phyloP scores from a whole-genome alignment of 35 echinoderm and acorn worm species.

The Hemicentrotus pulcherrimus region DNA sequence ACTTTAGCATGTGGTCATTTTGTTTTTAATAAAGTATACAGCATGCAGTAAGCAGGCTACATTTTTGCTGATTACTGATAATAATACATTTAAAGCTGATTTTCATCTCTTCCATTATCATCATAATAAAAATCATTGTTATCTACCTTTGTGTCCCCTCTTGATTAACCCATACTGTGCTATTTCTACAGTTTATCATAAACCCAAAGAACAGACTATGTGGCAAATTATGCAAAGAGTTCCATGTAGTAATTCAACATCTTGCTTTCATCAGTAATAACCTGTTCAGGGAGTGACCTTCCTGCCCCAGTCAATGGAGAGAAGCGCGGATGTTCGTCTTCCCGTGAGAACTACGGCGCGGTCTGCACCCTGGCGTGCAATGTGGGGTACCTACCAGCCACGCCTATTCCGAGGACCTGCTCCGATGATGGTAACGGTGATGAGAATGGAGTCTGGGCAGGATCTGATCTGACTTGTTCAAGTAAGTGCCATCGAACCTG shows the following conservation, averaged over 20 bases:
- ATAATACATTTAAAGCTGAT: too few relatives aligned
- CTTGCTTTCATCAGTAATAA: slow-evolving; percentile 58
- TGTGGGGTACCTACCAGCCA: slow-evolving; percentile 67
- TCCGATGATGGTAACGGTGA: slow-evolving; percentile 61
- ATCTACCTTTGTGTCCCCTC: too few relatives aligned
- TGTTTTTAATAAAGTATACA: too few relatives aligned
- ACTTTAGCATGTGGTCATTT: too few relatives aligned
- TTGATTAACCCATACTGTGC: too few relatives aligned
- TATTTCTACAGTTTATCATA: too few relatives aligned
- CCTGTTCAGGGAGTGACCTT: slow-evolving; percentile 60
- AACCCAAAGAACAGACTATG: too few relatives aligned
- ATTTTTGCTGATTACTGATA: too few relatives aligned
- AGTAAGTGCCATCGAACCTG: neutral
- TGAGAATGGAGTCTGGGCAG: neutral
- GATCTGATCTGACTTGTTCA: neutral
- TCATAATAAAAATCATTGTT: too few relatives aligned
- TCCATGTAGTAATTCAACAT: neutral
- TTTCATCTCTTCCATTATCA: too few relatives aligned
- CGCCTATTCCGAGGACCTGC: slow-evolving; percentile 51
- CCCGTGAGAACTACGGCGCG: slow-evolving; percentile 48
- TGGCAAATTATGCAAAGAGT: too few relatives aligned
- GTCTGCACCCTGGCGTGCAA: slow-evolving; percentile 64
- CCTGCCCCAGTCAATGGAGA: slow-evolving; percentile 67
- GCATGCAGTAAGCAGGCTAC: too few relatives aligned
- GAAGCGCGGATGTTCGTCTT: slow-evolving; percentile 64